These are phyloP conservation scores for Mergus octosetaceus DNA, from an alignment of 2,797 vertebrate species.

Conservation along the genomic window DNA sequence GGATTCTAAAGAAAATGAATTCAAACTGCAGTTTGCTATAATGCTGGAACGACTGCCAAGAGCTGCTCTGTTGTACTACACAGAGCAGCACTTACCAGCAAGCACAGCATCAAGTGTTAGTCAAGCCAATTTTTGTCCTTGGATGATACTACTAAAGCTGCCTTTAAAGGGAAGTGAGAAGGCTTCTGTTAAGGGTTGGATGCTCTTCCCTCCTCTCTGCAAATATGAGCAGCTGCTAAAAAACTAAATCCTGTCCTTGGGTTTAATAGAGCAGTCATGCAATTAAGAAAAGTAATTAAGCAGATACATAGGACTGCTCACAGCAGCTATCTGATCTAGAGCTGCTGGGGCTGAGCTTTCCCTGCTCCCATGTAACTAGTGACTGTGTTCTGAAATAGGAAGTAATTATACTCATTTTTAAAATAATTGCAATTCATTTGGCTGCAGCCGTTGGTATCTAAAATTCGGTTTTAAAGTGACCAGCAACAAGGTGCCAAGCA, in stretches of 20 bases:
- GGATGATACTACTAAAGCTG: fast-evolving
- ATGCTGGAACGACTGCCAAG: fast-evolving
- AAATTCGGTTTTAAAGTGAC: neutral
- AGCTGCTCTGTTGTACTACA: fast-evolving
- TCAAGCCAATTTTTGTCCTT: fast-evolving
- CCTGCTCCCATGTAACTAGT: neutral
- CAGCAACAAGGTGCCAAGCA: neutral
- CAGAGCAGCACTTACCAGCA: fast-evolving
- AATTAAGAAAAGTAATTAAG: too few species aligned
- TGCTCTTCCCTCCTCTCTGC: neutral
- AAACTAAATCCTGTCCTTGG: neutral
- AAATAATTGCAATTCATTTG: neutral
- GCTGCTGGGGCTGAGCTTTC: neutral
- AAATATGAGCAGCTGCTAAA: neutral
- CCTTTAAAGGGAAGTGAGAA: neutral
- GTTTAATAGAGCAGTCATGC: neutral
- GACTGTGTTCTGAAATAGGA: neutral
- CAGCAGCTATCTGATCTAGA: fast-evolving
- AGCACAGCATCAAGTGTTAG: fast-evolving
- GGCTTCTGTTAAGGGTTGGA: neutral
- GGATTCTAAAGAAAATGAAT: fast-evolving
- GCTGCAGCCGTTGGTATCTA: neutral
- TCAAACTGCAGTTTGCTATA: fast-evolving
- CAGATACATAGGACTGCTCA: fast-evolving
- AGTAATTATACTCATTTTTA: neutral